Conservation (phyloP, 2,113 vertebrate species). For the Rutilus rutilus region DNA sequence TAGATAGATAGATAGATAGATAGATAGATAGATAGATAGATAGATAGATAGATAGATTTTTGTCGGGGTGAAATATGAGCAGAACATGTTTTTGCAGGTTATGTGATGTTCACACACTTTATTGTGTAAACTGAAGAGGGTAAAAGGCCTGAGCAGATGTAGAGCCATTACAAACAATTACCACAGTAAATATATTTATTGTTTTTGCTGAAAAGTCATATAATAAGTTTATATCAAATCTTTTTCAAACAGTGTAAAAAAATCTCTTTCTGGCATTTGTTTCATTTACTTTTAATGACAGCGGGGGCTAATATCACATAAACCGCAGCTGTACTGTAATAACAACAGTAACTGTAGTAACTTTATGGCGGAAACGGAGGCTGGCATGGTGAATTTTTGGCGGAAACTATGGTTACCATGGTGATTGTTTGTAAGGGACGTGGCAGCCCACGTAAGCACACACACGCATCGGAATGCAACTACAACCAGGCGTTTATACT, state of each 20-base stretch:
- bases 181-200: background rate
- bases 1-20: too few relatives aligned
- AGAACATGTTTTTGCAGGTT: background rate
- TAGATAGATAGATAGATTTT: too few relatives aligned
- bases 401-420: slow-evolving; percentile 29
- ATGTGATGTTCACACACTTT: background rate
- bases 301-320: background rate
- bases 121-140: too few relatives aligned
- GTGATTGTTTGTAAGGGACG: slow-evolving; percentile 66
- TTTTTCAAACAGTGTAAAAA: background rate
- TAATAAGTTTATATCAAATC: background rate
- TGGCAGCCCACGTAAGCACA: slow-evolving; percentile 77
- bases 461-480: slow-evolving; percentile 20
- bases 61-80: background rate
- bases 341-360: background rate
- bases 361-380: background rate
- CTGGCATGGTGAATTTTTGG: background rate
- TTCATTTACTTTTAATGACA: background rate
- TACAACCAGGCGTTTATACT: background rate
- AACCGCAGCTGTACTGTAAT: background rate
- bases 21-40: too few relatives aligned
- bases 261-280: background rate
- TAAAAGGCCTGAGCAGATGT: background rate
- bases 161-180: background rate
- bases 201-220: background rate